Evolutionary conservation across 92 coral and sea anemone genomes (phyloP).

Genomic region (Palythoa grandis): DNA sequence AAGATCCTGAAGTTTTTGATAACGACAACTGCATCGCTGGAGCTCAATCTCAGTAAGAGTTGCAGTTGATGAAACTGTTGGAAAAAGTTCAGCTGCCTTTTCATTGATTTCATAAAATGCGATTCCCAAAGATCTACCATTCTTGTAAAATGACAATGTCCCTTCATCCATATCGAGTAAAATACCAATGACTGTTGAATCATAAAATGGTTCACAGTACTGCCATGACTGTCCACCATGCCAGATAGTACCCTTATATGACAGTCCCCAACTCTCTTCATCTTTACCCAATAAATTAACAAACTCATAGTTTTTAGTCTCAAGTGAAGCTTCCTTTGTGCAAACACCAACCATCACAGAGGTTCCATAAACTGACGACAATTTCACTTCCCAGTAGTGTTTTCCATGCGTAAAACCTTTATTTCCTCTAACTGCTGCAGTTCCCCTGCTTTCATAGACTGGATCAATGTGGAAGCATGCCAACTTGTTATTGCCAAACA

Average conservation of each 20-base stretch:
- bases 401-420: conserved; percentile 92
- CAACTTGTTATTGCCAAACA: conserved; percentile 66
- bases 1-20: conserved; percentile 83
- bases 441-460: conserved; percentile 83
- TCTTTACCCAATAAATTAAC: conserved; percentile 87
- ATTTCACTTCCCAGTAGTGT: conserved; percentile 96
- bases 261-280: conserved; percentile 94
- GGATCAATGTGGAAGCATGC: conserved; percentile 91
- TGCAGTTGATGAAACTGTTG: conserved; percentile 93
- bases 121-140: conserved; percentile 78
- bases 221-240: conserved; percentile 76
- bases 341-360: conserved; percentile 94
- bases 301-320: conserved; percentile 79
- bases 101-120: conserved; percentile 82
- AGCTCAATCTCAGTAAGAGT: conserved; percentile 89
- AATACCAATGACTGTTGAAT: conserved; percentile 84
- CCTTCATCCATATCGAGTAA: conserved; percentile 92
- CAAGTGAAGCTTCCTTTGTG: conserved; percentile 76
- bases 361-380: conserved; percentile 89
- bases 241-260: conserved; percentile 92
- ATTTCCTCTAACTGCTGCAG: conserved; percentile 95
- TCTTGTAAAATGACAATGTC: conserved; percentile 79
- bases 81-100: conserved; percentile 72
- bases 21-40: conserved; percentile 75
- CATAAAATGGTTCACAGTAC: conserved; percentile 90